Base-by-base conservation (phyloP, 1,140 invertebrate genomes). In the Tetragnatha versicolor region DNA sequence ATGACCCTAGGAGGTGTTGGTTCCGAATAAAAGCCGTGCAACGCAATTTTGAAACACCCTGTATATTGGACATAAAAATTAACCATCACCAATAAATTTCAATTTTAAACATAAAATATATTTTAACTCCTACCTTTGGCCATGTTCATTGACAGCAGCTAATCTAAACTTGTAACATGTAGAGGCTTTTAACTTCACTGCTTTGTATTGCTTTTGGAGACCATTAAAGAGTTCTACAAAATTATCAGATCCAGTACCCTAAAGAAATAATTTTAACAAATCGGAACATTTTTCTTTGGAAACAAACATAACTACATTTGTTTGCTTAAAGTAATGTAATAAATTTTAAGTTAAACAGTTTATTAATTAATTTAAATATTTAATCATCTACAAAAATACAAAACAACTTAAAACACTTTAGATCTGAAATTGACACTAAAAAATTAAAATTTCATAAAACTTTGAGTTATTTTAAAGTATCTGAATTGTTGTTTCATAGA, bases 81-180 rank as follows among this genome's bases (percentile, higher is more conserved):
- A 42, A 53, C 1, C 9, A 2, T 20, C 14, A 53, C 27, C 3
- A 53, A 20, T n/a, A 53, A 22, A 53, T 53, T 22, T n/a, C 25
- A 53, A 53, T 22, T n/a, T 5, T 20, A 3, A 53, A n/a, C n/a
- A n/a, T n/a, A n/a, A n/a, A n/a, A n/a, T n/a, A 42, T 65, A 42
- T 42, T 1, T 29, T 33, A 14, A 60, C 0, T 31, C 39, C 14
- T 79, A 90, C 89, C 89, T 90, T 83, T 89, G 89, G 1, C 93
- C 94, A 79, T 89, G 87, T 82, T 92, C 91, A 84, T 95, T 96
- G 14, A 93, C 89, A 70, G 93, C 93, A 39, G 91, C 90, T 79
- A 95, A 84, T 29, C 94, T 90, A 85, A 95, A 94, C 35, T 89
- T 89, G 84, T 95, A 95, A 42, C 89, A 86, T 4, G 93, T 94